A percentile compares a stretch with the other conserved stretches of the same genome.
Evolutionary conservation across 2,797 vertebrate species (phyloP).

Genomic region (Coregonus suidteri): DNA sequence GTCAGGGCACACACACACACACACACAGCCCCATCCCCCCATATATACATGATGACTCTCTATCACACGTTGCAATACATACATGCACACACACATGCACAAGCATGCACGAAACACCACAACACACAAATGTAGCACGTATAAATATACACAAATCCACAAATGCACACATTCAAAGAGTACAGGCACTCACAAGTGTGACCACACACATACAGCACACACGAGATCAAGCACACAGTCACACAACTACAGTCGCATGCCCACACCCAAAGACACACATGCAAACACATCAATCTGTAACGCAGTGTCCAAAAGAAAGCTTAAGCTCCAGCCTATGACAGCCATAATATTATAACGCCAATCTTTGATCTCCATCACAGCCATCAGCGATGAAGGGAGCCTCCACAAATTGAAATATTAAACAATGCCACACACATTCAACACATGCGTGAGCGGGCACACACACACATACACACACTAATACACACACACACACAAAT

Average conservation of each 20-base stretch:
- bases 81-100: conserved; percentile 24
- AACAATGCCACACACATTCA: background rate
- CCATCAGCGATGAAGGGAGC: background rate
- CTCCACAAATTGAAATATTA: background rate
- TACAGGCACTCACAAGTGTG: background rate
- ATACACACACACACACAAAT: conserved; percentile 40
- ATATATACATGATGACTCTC: background rate
- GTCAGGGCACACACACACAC: conserved; percentile 29
- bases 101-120: conserved; percentile 6
- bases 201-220: background rate
- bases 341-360: background rate
- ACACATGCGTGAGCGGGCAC: background rate
- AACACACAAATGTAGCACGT: background rate
- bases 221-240: background rate
- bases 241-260: conserved; percentile 6
- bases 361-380: background rate
- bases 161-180: background rate
- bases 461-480: conserved; percentile 9
- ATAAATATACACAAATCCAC: conserved; percentile 19
- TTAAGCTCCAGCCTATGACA: background rate
- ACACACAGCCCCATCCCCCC: conserved; percentile 8
- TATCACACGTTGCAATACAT: conserved; percentile 5
- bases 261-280: background rate
- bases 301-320: background rate
- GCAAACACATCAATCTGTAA: background rate